phyloP scores from a whole-genome alignment of 2,888 invertebrate genomes.

The Bursaphelenchus okinawaensis region DNA sequence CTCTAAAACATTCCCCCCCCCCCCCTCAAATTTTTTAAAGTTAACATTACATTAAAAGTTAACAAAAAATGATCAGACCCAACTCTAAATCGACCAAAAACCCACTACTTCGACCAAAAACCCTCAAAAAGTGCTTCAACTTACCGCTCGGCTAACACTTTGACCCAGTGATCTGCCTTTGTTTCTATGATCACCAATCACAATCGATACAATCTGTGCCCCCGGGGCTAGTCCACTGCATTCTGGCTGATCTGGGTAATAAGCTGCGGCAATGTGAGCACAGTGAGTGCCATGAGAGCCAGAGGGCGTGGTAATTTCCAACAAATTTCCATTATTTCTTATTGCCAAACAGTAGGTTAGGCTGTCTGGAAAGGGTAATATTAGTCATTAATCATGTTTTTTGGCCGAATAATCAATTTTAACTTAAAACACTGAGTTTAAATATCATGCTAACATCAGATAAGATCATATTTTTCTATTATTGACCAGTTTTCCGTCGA shows the following conservation, averaged over 20 bases:
- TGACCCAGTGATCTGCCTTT: conserved; percentile 97
- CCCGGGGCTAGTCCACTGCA: conserved; percentile 92
- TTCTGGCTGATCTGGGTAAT: conserved; percentile 78
- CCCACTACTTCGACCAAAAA: not conserved
- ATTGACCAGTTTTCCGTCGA: too few relatives aligned
- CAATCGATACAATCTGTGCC: conserved; percentile 82
- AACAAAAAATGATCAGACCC: too few relatives aligned
- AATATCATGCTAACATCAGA: too few relatives aligned
- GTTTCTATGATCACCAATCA: conserved; percentile 77
- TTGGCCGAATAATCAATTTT: too few relatives aligned
- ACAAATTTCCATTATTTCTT: conserved; percentile 77
- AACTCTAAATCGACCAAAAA: too few relatives aligned
- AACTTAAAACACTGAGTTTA: too few relatives aligned
- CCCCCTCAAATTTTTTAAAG: too few relatives aligned
- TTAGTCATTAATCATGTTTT: too few relatives aligned
- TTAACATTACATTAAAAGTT: too few relatives aligned
- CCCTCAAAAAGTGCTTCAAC: not conserved
- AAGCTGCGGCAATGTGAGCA: conserved; percentile 86
- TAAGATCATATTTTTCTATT: too few relatives aligned
- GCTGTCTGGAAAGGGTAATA: conserved; percentile 66
- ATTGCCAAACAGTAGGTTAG: conserved; percentile 83
- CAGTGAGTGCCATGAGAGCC: conserved; percentile 97
- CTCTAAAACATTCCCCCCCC: too few relatives aligned
- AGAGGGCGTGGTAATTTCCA: conserved; percentile 73
- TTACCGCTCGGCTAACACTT: conserved; percentile 80